A percentile compares a stretch with the other conserved stretches of the same genome.
Evolutionary conservation across 2,797 vertebrate species (phyloP).

Genomic region (Danio albolineatus): DNA sequence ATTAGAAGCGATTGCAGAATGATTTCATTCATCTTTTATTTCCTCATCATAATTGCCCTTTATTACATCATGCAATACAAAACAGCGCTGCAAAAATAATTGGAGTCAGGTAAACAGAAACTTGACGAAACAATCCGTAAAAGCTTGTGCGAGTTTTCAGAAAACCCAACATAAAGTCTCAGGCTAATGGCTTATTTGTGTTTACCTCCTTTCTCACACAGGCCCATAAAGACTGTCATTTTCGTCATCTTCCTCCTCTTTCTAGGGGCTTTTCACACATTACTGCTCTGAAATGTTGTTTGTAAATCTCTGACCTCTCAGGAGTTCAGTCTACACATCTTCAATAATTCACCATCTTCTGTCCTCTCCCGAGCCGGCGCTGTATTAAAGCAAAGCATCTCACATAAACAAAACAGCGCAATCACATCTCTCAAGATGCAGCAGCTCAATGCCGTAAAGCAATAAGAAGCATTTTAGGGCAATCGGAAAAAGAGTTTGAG

Average conservation of each 20-base stretch:
- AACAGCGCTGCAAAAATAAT: neutral
- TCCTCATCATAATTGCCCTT: neutral
- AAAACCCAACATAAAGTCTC: slow-evolving; percentile 21
- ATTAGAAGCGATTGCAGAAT: neutral
- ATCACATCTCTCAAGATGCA: neutral
- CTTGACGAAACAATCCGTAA: slow-evolving; percentile 12
- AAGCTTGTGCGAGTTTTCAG: neutral
- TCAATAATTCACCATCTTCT: slow-evolving; percentile 69
- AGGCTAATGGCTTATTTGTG: slow-evolving; percentile 65
- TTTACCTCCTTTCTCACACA: slow-evolving; percentile 46
- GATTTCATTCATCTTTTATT: neutral
- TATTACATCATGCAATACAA: slow-evolving; percentile 21
- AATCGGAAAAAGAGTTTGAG: neutral
- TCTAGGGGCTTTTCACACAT: slow-evolving; percentile 51
- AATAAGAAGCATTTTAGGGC: slow-evolving; percentile 30
- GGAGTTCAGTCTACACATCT: slow-evolving; percentile 60
- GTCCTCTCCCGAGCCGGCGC: slow-evolving; percentile 50
- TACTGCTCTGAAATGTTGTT: slow-evolving; percentile 54
- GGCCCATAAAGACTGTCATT: slow-evolving; percentile 29
- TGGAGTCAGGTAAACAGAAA: neutral
- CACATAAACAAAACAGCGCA: slow-evolving; percentile 2
- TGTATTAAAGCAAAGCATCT: slow-evolving; percentile 46
- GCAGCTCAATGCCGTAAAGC: neutral
- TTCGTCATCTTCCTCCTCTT: slow-evolving; percentile 32
- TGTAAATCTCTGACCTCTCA: slow-evolving; percentile 59